Conservation (phyloP, 2,888 invertebrate genomes). For the Sarcophaga caerulescens region DNA sequence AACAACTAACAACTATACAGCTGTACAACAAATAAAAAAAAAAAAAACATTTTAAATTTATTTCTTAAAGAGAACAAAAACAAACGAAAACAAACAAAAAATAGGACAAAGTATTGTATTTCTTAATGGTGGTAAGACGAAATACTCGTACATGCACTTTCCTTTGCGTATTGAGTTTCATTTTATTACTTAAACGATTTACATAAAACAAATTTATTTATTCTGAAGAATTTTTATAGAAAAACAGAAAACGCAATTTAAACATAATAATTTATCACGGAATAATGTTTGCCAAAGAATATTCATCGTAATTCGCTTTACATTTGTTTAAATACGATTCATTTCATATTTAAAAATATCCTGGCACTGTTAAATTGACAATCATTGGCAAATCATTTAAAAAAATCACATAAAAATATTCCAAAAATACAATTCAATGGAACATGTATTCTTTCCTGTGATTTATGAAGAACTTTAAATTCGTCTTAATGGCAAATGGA, state of each 20-base stretch:
- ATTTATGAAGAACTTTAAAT: too few species aligned
- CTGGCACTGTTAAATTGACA: background rate
- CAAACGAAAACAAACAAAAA: background rate
- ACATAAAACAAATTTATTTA: background rate
- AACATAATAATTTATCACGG: background rate
- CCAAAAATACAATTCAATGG: too few species aligned
- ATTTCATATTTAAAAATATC: background rate
- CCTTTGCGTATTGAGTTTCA: slow-evolving; percentile 13
- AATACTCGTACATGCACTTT: slow-evolving; percentile 2
- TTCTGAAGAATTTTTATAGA: background rate
- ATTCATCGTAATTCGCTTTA: background rate
- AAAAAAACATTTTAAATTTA: slow-evolving; percentile 26
- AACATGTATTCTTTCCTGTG: too few species aligned
- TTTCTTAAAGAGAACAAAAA: slow-evolving; percentile 21
- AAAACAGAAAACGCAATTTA: background rate
- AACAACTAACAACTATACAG: background rate
- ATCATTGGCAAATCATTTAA: too few species aligned
- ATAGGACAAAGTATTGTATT: slow-evolving; percentile 42
- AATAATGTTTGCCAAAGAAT: background rate
- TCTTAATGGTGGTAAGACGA: slow-evolving; percentile 22
- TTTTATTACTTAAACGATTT: slow-evolving; percentile 28
- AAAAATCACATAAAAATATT: too few species aligned
- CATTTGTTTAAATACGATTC: background rate
- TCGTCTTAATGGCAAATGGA: too few species aligned
- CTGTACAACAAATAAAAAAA: background rate